Conservation (phyloP, 1,140 invertebrate species). For the Diorhabda sublineata region DNA sequence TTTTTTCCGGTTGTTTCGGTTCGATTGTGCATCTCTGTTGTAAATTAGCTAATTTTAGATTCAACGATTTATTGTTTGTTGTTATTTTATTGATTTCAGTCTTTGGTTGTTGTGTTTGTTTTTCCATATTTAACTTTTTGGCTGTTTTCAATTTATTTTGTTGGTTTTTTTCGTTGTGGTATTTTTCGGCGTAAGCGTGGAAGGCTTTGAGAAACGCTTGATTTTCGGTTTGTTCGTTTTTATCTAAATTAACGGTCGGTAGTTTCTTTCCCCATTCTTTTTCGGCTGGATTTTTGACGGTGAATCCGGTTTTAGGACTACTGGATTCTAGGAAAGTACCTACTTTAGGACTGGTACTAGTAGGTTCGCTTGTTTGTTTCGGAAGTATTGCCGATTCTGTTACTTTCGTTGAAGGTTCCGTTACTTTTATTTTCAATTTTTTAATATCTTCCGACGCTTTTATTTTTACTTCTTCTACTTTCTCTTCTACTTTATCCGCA, state of each 20-base stretch:
- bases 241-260: slow-evolving; percentile 27
- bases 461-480: slow-evolving; percentile 16
- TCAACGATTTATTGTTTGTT: slow-evolving; percentile 30
- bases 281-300: background rate
- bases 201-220: slow-evolving; percentile 41
- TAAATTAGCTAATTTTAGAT: slow-evolving; percentile 39
- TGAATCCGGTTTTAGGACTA: slow-evolving; percentile 9
- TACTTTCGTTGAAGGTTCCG: slow-evolving; percentile 14
- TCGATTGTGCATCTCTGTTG: slow-evolving; percentile 38
- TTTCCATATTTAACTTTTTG: slow-evolving; percentile 26
- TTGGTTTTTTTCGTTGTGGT: slow-evolving; percentile 31
- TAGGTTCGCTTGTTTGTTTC: slow-evolving; percentile 9
- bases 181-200: slow-evolving; percentile 38
- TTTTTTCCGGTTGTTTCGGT: slow-evolving; percentile 29
- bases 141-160: slow-evolving; percentile 27
- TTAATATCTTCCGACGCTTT: slow-evolving; percentile 9
- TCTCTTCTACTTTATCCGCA: slow-evolving; percentile 17
- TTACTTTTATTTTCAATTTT: slow-evolving; percentile 16
- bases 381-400: slow-evolving; percentile 16
- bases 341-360: slow-evolving; percentile 14
- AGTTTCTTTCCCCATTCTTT: slow-evolving; percentile 33
- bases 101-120: slow-evolving; percentile 7
- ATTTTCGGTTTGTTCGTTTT: slow-evolving; percentile 28
- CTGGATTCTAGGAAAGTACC: slow-evolving; percentile 16
- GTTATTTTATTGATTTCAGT: slow-evolving; percentile 25